Evolutionary conservation across 92 coral and sea anemone species (phyloP), one percentile per base, ranked within the genome.

Genomic region (Metridium senile): DNA sequence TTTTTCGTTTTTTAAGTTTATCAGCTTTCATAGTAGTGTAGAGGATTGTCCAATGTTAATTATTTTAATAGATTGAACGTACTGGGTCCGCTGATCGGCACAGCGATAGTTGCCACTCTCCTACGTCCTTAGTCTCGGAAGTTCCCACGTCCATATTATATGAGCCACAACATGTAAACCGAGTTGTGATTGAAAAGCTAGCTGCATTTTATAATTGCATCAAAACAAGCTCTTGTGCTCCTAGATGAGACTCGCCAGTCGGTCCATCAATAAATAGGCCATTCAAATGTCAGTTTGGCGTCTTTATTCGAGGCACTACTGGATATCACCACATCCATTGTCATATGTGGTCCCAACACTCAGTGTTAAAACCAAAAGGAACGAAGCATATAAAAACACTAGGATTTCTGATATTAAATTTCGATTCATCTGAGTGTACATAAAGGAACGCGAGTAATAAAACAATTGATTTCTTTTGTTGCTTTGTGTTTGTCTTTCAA

Each of bases 281-380:
- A 63, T 63, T 63, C 69, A 63, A 63, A 63, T 31, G 69, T 63
- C 69, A 63, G n/a, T 23, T 63, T 10, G 1, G 39, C 39, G 69
- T 63, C 45, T 63, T 13, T 63, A 63, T 28, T 25, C 6, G 1
- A 1, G 8, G 65, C 65, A 17, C 65, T 1, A 58, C 65, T 58
- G 65, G 65, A 26, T 21, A 31, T 26, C 65, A 31, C 7, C 23
- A 23, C 26, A 1, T 23, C n/a, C 26, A 58, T 58, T 58, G 65
- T 58, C 19, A 58, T n/a, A 21, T 58, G 65, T 23, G 65, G 65
- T 58, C 26, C 9, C 2, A 9, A 8, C 23, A 2, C 9, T 58
- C n/a, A n/a, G n/a, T 58, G 1, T 19, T 11, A 13, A 27, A 63
- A 28, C 69, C 69, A 63, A 63, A 63, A 63, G 45, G 69, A 21